Conservation (phyloP, 2,888 invertebrate species). For the Plusia festucae region DNA sequence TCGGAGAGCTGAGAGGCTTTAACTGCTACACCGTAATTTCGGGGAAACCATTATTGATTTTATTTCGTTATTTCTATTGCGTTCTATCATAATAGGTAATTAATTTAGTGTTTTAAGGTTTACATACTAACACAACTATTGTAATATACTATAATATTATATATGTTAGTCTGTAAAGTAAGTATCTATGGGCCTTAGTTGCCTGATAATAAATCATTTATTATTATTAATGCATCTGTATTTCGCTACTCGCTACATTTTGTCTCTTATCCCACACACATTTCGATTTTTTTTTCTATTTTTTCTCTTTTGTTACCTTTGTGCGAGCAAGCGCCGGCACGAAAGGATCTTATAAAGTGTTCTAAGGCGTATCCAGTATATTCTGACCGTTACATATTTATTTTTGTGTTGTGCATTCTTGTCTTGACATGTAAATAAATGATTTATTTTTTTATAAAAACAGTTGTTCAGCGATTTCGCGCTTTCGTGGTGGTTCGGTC, state of each 20-base stretch:
- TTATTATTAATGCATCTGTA: too few relatives aligned
- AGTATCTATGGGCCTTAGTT: too few relatives aligned
- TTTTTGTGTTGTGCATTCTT: slow-evolving; percentile 87
- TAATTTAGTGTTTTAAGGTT: too few relatives aligned
- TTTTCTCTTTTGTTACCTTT: slow-evolving; percentile 86
- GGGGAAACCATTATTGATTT: too few relatives aligned
- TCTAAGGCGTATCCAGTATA: slow-evolving; percentile 84
- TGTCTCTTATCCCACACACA: slow-evolving; percentile 57
- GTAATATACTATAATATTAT: too few relatives aligned
- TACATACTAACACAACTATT: too few relatives aligned
- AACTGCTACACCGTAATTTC: too few relatives aligned
- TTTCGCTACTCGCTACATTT: slow-evolving; percentile 36
- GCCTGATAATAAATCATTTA: too few relatives aligned
- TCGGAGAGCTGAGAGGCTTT: too few relatives aligned
- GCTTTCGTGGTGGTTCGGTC: slow-evolving; percentile 80
- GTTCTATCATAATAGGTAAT: too few relatives aligned
- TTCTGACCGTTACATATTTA: slow-evolving; percentile 87
- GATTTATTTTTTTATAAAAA: slow-evolving; percentile 75
- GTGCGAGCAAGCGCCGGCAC: slow-evolving; percentile 87
- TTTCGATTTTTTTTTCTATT: slow-evolving; percentile 76
- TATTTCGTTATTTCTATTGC: too few relatives aligned
- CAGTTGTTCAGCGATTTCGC: slow-evolving; percentile 77
- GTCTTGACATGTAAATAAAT: slow-evolving; percentile 86
- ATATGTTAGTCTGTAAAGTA: too few relatives aligned
- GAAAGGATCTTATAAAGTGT: slow-evolving; percentile 83